Evolutionary conservation across 2,113 vertebrate species (phyloP), one percentile per base, ranked within the genome.

Genomic region (Pyxicephalus adspersus): DNA sequence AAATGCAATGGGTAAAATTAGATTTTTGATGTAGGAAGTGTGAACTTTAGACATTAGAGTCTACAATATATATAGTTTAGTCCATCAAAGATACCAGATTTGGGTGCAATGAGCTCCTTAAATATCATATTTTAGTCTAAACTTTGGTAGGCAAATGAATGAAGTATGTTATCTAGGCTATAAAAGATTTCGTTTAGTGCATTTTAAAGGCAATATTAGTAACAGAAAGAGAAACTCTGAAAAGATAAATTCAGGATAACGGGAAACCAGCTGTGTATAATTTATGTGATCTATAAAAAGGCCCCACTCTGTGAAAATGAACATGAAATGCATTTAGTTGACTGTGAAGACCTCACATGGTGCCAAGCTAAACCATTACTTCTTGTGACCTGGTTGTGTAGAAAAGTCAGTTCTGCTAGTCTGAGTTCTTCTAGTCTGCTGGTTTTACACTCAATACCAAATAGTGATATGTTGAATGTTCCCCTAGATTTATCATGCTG

Each of bases 201-300:
- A 45, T 34, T 22, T 73, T 31, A 18, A 29, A 29, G 31, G 20
- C 7, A 8, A 3, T 34, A 58, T 73, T 34, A 57, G 52, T 73
- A 73, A 73, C 22, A n/a, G 13, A 68, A 25, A 71, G 54, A n/a
- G 51, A 51, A 5, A 19, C 20, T 31, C 25, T 73, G 2, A 73
- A 58, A 57, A 57, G 54, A 74, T 52, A 19, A 54, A 60, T 60
- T 60, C 55, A 38, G 13, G 34, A 58, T 16, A 74, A 74, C 54
- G n/a, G 54, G 55, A 74, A 74, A 60, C 54, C 71, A 60, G 38
- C 71, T 74, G 71, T 74, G 54, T 74, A 74, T 58, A 74, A 74
- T 74, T 74, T 74, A 74, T 60, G 28, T 29, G 38, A 74, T 58
- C 54, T 74, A 74, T 58, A 74, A 73, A 54, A 54, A 55, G 50